Conservation (phyloP, 2,888 invertebrate species). For the Trichogramma evanescens region DNA sequence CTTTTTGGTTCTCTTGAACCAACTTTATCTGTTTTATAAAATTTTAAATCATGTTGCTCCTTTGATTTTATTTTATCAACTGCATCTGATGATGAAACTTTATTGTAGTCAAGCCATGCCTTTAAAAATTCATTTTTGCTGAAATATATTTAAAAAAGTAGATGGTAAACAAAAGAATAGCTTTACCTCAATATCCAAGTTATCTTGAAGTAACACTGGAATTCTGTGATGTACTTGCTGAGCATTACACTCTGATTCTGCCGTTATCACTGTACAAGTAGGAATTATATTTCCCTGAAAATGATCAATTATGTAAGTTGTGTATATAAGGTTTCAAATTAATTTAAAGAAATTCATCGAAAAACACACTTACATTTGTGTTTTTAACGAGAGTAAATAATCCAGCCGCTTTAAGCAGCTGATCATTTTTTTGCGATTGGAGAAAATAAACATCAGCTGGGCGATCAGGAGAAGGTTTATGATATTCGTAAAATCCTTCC, state of each 20-base stretch:
- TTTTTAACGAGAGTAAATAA: conserved; percentile 11
- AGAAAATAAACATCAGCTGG: conserved; percentile 16
- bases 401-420: conserved; percentile 18
- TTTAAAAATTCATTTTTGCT: neutral
- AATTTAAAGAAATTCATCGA: neutral
- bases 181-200: conserved; percentile 10
- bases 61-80: conserved; percentile 10
- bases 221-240: conserved; percentile 12
- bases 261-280: conserved; percentile 18
- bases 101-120: conserved; percentile 18
- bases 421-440: conserved; percentile 9
- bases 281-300: conserved; percentile 14
- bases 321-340: too few relatives aligned
- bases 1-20: conserved; percentile 12
- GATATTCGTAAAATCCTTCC: conserved; percentile 18
- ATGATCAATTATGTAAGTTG: neutral
- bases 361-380: conserved; percentile 10
- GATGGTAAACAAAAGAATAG: neutral
- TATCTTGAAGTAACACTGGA: conserved; percentile 12
- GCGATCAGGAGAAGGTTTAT: conserved; percentile 6
- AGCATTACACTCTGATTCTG: conserved; percentile 8
- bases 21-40: conserved; percentile 11
- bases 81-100: conserved; percentile 12
- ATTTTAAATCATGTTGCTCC: conserved; percentile 4
- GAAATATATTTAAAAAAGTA: neutral